Conservation (phyloP, 2,113 vertebrate species). For the Zosterops pallidus region DNA sequence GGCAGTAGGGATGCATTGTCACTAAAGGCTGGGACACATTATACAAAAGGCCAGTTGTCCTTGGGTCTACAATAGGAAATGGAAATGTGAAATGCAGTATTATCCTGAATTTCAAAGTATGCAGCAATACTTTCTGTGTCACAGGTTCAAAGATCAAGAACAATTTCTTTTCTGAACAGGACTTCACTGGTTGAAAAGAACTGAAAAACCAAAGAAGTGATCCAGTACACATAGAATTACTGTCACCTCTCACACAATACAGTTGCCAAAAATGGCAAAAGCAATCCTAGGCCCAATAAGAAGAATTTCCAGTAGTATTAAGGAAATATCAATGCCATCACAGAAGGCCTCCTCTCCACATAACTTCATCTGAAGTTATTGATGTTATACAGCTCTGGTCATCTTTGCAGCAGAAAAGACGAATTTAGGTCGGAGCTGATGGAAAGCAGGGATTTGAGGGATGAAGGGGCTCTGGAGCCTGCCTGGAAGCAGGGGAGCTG, state of each 20-base stretch:
- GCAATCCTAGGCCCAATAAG: background rate
- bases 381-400: background rate
- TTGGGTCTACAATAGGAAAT: background rate
- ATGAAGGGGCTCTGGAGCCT: background rate
- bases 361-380: background rate
- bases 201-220: background rate
- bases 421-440: background rate
- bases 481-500: background rate
- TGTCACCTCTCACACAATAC: background rate
- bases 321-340: background rate
- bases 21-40: background rate
- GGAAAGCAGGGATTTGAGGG: background rate
- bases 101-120: background rate
- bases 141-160: background rate
- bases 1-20: background rate
- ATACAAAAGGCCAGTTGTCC: background rate
- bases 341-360: background rate
- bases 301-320: background rate
- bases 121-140: background rate
- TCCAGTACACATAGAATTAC: background rate
- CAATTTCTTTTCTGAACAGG: background rate
- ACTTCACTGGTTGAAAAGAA: background rate
- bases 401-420: background rate
- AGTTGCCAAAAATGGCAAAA: background rate
- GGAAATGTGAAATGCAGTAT: background rate